Conservation (phyloP, 2,888 invertebrate genomes). For the Drosophila affinis region DNA sequence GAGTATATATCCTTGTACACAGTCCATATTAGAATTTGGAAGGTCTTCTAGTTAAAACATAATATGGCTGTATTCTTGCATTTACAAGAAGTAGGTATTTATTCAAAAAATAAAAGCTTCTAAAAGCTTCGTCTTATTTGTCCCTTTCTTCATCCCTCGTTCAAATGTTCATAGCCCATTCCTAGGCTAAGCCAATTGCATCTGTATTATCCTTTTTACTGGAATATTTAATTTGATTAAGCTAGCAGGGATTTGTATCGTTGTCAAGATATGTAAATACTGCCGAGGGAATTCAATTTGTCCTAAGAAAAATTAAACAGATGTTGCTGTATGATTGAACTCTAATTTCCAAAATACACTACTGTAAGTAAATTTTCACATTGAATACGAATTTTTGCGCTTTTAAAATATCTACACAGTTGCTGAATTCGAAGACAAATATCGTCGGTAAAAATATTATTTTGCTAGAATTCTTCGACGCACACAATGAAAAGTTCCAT, state of each 20-base stretch:
- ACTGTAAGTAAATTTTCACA: not conserved
- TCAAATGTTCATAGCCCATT: constrained; percentile 44
- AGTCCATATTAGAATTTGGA: too few relatives aligned
- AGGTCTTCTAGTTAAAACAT: too few relatives aligned
- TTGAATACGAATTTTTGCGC: too few relatives aligned
- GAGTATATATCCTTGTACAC: too few relatives aligned
- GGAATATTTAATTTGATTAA: constrained; percentile 80
- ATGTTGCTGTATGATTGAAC: constrained; percentile 24
- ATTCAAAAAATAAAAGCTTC: constrained; percentile 51
- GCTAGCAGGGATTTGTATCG: constrained; percentile 78
- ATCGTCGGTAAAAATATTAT: too few relatives aligned
- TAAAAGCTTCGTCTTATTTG: constrained; percentile 61
- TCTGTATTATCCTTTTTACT: constrained; percentile 76
- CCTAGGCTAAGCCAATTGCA: constrained; percentile 52
- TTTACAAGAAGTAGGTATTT: too few relatives aligned
- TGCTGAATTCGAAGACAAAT: too few relatives aligned
- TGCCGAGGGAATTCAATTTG: constrained; percentile 30
- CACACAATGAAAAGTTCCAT: too few relatives aligned
- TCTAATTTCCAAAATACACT: not conserved
- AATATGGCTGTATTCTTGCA: too few relatives aligned
- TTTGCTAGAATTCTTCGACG: too few relatives aligned
- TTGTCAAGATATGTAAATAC: constrained; percentile 24
- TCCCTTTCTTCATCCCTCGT: constrained; percentile 26
- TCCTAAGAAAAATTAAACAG: constrained; percentile 23
- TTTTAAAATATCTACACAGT: too few relatives aligned